Evolutionary conservation across 2,113 vertebrate species (phyloP).

Genomic region (Triplophysa siluroides): DNA sequence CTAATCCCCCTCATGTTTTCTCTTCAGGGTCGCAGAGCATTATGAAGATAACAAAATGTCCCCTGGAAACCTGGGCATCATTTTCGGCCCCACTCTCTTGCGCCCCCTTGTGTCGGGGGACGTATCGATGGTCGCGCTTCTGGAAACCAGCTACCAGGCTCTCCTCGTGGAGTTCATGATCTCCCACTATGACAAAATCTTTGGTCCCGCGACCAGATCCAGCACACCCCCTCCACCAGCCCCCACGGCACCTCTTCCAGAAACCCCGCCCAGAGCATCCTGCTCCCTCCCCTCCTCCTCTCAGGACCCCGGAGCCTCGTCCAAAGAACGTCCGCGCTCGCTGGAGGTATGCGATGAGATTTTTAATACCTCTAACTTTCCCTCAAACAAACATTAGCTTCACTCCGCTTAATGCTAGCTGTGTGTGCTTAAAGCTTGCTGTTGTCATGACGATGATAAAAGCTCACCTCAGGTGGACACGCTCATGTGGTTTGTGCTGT

Average conservation of each 20-base stretch:
- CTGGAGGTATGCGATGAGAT: slow-evolving; percentile 67
- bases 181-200: slow-evolving; percentile 77
- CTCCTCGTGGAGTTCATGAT: slow-evolving; percentile 88
- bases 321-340: slow-evolving; percentile 68
- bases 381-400: background rate
- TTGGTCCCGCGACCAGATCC: slow-evolving; percentile 68
- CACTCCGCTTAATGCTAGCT: background rate
- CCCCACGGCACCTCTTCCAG: slow-evolving; percentile 54
- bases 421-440: background rate
- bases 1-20: background rate
- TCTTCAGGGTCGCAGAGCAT: slow-evolving; percentile 80
- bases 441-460: slow-evolving; percentile 21
- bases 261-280: slow-evolving; percentile 57
- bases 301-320: slow-evolving; percentile 48
- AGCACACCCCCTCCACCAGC: slow-evolving; percentile 62
- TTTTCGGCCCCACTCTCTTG: slow-evolving; percentile 89
- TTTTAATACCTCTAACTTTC: background rate
- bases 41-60: slow-evolving; percentile 92
- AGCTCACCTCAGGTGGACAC: slow-evolving; percentile 10
- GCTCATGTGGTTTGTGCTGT: slow-evolving; percentile 25
- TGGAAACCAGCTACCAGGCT: slow-evolving; percentile 87
- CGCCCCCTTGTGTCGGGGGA: slow-evolving; percentile 73
- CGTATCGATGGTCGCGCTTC: slow-evolving; percentile 76
- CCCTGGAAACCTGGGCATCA: slow-evolving; percentile 88
- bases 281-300: slow-evolving; percentile 40